Base-by-base conservation (phyloP, 2,888 invertebrate species). In the Uloborus plumipes region DNA sequence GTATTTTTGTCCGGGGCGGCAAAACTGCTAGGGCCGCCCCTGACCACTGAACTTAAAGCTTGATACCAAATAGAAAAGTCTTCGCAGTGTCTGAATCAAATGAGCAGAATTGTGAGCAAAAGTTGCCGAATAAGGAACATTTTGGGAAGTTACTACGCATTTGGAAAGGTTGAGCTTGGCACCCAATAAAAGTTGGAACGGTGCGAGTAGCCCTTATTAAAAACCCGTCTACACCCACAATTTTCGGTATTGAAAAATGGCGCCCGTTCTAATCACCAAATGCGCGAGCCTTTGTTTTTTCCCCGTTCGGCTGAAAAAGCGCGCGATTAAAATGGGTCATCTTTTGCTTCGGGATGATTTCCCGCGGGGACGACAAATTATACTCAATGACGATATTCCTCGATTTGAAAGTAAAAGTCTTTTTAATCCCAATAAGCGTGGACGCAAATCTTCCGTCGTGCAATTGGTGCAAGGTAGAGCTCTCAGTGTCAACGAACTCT, bases 301-400 rank as follows among this genome's bases (percentile, higher is more conserved):
- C 20, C n/a, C 15, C 58, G 11, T 76, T 62, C 64, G 64, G 65
- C n/a, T 26, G 66, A 61, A 49, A 71, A 67, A 80, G 18, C 16
- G 72, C 22, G 15, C 47, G 64, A 73, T 80, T 80, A 61, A 79
- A 80, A 80, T 80, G 62, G 79, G 79, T 80, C 79, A 80, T 80
- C 67, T 71, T 53, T 62, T 53, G 69, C 71, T 80, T 80, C 73
- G 72, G 79, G 39, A 15, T 80, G 79, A 80, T 73, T 80, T 80
- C 73, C 79, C 72, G 26, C 47, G 69, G 69, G 79, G 64, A 50
- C 39, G 39, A 20, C 51, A 59, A 73, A 80, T 80, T 80, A 73
- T 67, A 16, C 67, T 66, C 47, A 62, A 67, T 67, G 73, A 73
- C 69, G 67, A 55, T 79, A 67, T 67, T 73, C 62, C 78, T 59